Evolutionary conservation across 2,113 vertebrate genomes (phyloP).

Genomic region (Sporophila hypoxantha): DNA sequence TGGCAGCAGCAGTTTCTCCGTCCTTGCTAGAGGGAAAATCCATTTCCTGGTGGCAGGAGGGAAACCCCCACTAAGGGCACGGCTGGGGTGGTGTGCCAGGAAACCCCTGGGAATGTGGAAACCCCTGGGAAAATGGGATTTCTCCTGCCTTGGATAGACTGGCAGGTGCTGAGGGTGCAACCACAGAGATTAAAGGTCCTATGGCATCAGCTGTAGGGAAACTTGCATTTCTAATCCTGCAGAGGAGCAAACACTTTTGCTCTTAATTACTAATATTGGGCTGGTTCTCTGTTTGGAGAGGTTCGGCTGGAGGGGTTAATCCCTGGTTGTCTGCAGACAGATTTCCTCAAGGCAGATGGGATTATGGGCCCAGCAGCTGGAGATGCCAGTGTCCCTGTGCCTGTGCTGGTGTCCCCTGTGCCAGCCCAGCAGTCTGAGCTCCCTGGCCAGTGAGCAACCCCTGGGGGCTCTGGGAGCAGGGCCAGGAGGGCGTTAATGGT

Average conservation of each 20-base stretch:
- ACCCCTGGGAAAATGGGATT: not conserved
- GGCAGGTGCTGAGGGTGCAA: not conserved
- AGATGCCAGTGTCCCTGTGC: fast-evolving
- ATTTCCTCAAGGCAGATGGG: not conserved
- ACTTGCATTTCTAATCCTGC: not conserved
- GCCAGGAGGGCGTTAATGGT: not conserved
- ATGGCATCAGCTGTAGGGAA: not conserved
- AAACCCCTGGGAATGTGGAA: not conserved
- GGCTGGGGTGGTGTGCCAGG: not conserved
- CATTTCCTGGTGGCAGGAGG: not conserved
- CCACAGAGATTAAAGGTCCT: not conserved
- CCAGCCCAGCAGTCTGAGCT: not conserved
- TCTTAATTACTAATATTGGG: not conserved
- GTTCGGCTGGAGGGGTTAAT: not conserved
- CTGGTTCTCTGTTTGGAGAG: not conserved
- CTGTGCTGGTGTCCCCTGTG: not conserved
- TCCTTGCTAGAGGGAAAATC: not conserved
- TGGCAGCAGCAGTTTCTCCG: not conserved
- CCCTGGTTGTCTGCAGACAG: not conserved
- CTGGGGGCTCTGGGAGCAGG: not conserved
- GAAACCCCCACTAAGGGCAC: fast-evolving
- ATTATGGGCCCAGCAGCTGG: not conserved
- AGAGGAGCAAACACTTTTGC: not conserved
- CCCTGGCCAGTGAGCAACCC: not conserved
- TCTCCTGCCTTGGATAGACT: not conserved